Percentiles rank a stretch among this genome's conserved stretches.
These are phyloP conservation scores for Euglossa dilemma DNA, from an alignment of 1,140 invertebrate genomes.

Conservation along the genomic window DNA sequence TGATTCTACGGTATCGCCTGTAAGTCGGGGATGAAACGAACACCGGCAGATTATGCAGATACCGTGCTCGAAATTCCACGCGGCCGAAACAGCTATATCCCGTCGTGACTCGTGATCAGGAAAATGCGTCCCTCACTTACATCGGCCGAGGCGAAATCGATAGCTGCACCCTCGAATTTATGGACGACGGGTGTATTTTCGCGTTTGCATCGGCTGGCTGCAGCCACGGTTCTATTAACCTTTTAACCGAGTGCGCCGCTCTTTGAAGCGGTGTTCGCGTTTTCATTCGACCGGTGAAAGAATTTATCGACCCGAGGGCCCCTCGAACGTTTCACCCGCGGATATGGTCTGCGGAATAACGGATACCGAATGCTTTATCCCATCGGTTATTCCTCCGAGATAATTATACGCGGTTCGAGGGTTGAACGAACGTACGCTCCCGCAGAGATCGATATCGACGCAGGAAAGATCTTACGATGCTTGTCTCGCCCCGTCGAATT, in stretches of 20 bases:
- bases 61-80: background rate
- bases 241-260: conserved; percentile 31
- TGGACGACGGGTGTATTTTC: background rate
- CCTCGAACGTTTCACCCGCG: background rate
- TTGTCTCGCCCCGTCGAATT: conserved; percentile 6
- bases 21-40: background rate
- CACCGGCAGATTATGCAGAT: background rate
- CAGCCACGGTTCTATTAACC: conserved; percentile 22
- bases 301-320: conserved; percentile 24
- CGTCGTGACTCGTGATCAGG: background rate
- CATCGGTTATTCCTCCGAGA: background rate
- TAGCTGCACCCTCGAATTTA: background rate
- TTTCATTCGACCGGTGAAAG: background rate
- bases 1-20: background rate
- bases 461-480: background rate
- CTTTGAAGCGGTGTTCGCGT: background rate
- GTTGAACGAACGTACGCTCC: background rate
- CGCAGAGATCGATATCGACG: background rate
- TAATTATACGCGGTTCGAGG: conserved; percentile 1
- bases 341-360: background rate
- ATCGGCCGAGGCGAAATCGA: background rate
- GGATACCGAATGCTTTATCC: background rate
- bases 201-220: background rate
- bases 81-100: background rate
- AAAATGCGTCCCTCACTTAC: background rate